These are phyloP conservation scores for Plodia interpunctella DNA, from an alignment of 1,140 invertebrate species.

Conservation along the genomic window DNA sequence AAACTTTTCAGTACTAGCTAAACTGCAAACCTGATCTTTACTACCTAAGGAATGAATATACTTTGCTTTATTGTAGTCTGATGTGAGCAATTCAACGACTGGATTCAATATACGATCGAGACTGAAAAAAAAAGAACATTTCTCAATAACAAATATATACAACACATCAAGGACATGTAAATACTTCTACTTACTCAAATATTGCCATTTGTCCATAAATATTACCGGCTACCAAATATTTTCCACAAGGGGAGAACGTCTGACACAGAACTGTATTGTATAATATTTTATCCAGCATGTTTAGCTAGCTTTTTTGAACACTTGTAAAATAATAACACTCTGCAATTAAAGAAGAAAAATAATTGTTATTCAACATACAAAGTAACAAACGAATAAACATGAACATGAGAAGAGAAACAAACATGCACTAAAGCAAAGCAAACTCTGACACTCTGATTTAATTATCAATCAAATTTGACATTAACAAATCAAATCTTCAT, in stretches of 20 bases:
- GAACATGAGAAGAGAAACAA: too few species aligned
- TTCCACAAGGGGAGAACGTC: conserved; percentile 88
- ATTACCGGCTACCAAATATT: conserved; percentile 88
- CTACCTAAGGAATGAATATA: conserved; percentile 78
- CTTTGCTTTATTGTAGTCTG: conserved; percentile 77
- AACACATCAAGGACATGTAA: too few species aligned
- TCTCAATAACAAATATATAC: not conserved
- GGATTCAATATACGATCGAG: conserved; percentile 79
- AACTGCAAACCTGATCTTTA: conserved; percentile 83
- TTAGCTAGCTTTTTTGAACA: conserved; percentile 16
- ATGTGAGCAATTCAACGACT: conserved; percentile 74
- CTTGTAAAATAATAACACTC: not conserved
- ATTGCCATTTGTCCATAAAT: conserved; percentile 90
- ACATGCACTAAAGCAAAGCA: too few species aligned
- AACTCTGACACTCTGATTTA: too few species aligned
- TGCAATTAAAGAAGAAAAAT: too few species aligned
- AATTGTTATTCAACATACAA: too few species aligned
- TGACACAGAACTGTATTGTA: conserved; percentile 90
- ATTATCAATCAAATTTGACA: too few species aligned
- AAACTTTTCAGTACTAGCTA: conserved; percentile 83
- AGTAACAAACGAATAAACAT: too few species aligned
- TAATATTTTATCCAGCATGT: conserved; percentile 68
- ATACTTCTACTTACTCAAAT: conserved; percentile 83
- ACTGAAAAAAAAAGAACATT: conserved; percentile 57
- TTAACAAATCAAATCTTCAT: too few species aligned